A percentile compares a stretch with the other conserved stretches of the same genome.
Conservation (phyloP, 2,113 vertebrate species). For the Zosterops lateralis region DNA sequence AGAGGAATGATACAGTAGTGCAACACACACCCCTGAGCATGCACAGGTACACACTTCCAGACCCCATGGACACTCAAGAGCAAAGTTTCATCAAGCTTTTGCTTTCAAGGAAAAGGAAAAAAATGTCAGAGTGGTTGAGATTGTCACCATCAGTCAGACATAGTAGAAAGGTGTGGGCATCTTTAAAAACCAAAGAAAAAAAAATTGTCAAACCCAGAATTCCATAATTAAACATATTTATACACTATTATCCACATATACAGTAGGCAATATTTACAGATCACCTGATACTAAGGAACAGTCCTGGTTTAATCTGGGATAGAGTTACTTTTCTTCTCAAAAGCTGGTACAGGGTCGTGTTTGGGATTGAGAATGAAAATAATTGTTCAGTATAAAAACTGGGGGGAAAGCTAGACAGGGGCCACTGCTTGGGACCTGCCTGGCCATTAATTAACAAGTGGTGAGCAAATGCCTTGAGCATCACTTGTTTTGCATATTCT, state of each 20-base stretch:
- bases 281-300: neutral
- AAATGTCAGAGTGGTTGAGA: neutral
- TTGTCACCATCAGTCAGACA: neutral
- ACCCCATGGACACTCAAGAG: accelerated
- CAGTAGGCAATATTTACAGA: neutral
- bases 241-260: neutral
- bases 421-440: neutral
- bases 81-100: neutral
- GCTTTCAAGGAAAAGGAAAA: neutral
- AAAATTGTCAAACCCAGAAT: neutral
- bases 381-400: neutral
- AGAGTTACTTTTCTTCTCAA: neutral
- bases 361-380: neutral
- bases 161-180: neutral
- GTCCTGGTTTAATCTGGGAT: neutral
- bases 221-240: neutral
- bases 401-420: neutral
- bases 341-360: neutral
- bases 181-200: neutral
- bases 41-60: neutral
- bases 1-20: neutral
- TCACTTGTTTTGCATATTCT: neutral
- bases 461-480: neutral
- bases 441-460: neutral
- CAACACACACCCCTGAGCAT: accelerated